phyloP scores from a whole-genome alignment of 2,797 vertebrate genomes.

The Esox masquinongy region DNA sequence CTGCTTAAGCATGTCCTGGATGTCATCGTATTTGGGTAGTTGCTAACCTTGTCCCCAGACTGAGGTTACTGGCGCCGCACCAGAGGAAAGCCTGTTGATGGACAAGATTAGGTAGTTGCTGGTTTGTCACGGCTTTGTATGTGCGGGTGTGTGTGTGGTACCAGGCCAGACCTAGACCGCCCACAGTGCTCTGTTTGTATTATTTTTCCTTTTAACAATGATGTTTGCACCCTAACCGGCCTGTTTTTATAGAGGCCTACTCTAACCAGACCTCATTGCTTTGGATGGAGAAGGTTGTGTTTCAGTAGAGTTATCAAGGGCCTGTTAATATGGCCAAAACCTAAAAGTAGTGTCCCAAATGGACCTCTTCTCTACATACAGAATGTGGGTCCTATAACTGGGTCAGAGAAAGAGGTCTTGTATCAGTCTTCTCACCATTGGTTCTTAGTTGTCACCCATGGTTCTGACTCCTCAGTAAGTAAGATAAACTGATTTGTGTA shows the following conservation, averaged over 20 bases:
- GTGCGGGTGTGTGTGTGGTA: slow-evolving; percentile 5
- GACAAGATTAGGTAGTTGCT: slow-evolving; percentile 8
- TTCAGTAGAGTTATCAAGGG: no score
- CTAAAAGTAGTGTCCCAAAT: no score
- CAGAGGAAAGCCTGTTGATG: no score
- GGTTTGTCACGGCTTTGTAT: slow-evolving; percentile 21
- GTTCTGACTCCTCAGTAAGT: neutral
- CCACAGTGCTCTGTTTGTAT: slow-evolving; percentile 14
- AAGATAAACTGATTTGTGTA: neutral
- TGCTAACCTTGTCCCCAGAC: neutral
- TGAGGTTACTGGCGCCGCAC: no score
- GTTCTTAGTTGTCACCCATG: neutral
- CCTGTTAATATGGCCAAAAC: no score
- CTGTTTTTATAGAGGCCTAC: no score
- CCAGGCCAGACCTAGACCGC: slow-evolving; percentile 7
- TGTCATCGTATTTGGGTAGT: slow-evolving; percentile 36
- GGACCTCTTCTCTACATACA: neutral
- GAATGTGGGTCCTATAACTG: neutral
- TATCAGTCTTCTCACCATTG: no score
- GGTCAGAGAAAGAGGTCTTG: no score
- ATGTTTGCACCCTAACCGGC: no score
- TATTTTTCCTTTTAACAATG: slow-evolving; percentile 13
- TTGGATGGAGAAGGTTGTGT: neutral
- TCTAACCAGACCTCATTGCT: slow-evolving; percentile 18
- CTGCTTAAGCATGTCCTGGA: slow-evolving; percentile 33